Evolutionary conservation across 2,113 vertebrate species (phyloP), one percentile per base, ranked within the genome.

Genomic region (Pica pica): DNA sequence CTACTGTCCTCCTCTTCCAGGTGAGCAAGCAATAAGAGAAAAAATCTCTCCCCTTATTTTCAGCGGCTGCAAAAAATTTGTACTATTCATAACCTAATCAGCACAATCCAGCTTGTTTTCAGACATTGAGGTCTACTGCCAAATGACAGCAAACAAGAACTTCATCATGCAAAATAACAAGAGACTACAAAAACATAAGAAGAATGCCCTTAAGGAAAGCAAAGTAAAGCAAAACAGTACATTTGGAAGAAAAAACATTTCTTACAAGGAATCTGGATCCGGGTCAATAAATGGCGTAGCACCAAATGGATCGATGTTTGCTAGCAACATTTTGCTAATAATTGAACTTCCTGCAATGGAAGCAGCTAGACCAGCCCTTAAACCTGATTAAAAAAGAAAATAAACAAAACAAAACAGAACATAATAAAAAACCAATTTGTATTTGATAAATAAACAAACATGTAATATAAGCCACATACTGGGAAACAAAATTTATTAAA

Each of bases 291-390:
- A 99, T 7, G 99, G 98, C 0, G 99, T 99, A 89, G 99, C 99
- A 89, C 99, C 99, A 68, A 99, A 99, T 11, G 99, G 99, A 97
- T 99, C 99, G 13, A 99, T 99, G 96, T 99, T 99, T 79, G 99
- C 99, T 87, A 99, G 97, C 76, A 99, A 98, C 99, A 99, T 99
- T 98, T 99, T 99, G 97, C 99, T 99, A 96, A 99, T 99, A 95
- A 99, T 99, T 61, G 99, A 99, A 97, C 99, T 99, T 94, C 99
- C 99, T 61, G 99, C 99, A 87, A 99, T 99, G 24, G 99, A 99
- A 93, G 99, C 99, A 59, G 99, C 99, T 59, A 99, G 98, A 74
- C 99, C 99, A 61, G 99, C 99, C 93, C 99, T 98, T 95, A 99
- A 98, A 94, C 99, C 99, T 99, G 87, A 76, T 69, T 41, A 3